These are phyloP conservation scores for Cheirogaleus medius DNA, from an alignment of 2,113 vertebrate species.

Conservation along the genomic window DNA sequence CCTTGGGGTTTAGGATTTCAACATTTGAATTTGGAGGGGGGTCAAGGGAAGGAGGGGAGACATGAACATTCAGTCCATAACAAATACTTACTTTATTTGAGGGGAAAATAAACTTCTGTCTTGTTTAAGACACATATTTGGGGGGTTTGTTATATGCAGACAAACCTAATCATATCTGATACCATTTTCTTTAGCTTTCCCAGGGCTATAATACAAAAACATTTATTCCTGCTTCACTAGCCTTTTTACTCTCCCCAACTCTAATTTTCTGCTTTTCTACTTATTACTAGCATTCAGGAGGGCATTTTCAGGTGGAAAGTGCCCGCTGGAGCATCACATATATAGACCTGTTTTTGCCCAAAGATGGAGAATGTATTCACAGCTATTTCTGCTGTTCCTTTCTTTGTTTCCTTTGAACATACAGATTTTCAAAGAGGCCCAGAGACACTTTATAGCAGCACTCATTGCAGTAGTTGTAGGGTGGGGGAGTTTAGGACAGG, in stretches of 20 bases:
- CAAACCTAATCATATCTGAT: neutral
- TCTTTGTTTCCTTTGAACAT: neutral
- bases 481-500: neutral
- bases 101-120: neutral
- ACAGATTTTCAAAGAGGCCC: neutral
- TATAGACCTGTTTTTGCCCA: neutral
- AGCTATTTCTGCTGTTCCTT: neutral
- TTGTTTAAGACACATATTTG: neutral
- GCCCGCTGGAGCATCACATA: neutral
- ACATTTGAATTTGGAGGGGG: neutral
- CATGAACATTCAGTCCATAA: neutral
- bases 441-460: neutral
- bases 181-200: neutral
- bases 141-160: neutral
- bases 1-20: neutral
- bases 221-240: neutral
- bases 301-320: neutral
- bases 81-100: neutral
- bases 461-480: neutral
- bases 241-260: neutral
- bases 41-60: too few relatives aligned
- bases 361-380: neutral
- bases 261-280: neutral
- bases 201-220: neutral
- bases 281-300: neutral